Conservation (phyloP, 2,797 vertebrate genomes). For the Poecilia gillii region DNA sequence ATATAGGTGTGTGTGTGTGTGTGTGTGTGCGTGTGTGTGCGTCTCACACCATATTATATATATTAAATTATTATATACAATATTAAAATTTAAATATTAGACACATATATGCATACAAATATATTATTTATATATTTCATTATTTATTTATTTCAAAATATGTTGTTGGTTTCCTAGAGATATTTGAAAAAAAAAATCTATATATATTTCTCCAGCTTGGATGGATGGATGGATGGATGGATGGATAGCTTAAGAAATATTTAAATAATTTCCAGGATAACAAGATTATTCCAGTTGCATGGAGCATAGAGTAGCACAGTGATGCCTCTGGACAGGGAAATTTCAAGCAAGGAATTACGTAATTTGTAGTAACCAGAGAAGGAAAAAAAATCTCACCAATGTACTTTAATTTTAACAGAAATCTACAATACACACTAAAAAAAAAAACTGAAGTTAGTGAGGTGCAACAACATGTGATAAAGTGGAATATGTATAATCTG, state of each 20-base stretch:
- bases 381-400: too few relatives aligned
- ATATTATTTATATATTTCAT: background rate
- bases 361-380: background rate
- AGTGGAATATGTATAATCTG: too few relatives aligned
- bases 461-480: background rate
- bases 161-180: background rate
- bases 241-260: background rate
- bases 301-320: background rate
- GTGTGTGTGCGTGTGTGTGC: too few relatives aligned
- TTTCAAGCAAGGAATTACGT: background rate
- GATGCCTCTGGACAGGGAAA: background rate
- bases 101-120: background rate
- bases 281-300: background rate
- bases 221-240: too few relatives aligned
- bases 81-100: background rate
- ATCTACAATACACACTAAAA: background rate
- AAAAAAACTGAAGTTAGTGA: background rate
- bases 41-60: too few relatives aligned
- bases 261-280: background rate
- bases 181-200: background rate
- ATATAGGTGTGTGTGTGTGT: too few relatives aligned
- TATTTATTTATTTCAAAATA: background rate
- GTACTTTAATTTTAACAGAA: background rate
- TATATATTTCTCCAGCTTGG: background rate
- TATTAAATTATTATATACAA: too few relatives aligned